These are phyloP conservation scores for Scleropages formosus DNA, from an alignment of 2,797 vertebrate species.

Conservation along the genomic window DNA sequence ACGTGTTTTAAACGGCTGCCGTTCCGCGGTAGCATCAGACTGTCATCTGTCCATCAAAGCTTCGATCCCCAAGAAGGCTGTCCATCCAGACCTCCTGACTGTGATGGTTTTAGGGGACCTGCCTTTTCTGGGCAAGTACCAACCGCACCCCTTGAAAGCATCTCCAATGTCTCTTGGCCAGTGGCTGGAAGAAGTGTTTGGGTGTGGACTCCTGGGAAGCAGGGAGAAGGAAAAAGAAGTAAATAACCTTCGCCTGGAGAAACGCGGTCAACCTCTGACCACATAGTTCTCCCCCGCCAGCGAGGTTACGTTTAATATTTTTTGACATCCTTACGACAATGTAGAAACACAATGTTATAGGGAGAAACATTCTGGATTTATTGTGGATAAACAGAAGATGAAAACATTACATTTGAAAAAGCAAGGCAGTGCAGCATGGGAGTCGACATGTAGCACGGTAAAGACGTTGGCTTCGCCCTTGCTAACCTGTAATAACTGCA, in stretches of 20 bases:
- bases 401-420: background rate
- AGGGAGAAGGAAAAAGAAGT: background rate
- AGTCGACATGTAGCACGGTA: background rate
- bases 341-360: background rate
- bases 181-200: background rate
- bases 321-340: background rate
- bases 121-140: background rate
- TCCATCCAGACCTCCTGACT: background rate
- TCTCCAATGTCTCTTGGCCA: background rate
- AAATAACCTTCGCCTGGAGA: background rate
- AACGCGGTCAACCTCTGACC: background rate
- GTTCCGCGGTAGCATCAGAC: too few species aligned
- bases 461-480: background rate
- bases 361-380: too few species aligned
- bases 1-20: too few species aligned
- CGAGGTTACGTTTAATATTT: background rate
- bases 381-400: background rate
- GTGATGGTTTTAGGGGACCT: too few species aligned
- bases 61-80: background rate
- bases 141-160: background rate
- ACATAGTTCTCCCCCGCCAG: background rate
- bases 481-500: background rate
- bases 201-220: background rate
- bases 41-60: too few species aligned
- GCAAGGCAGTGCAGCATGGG: background rate